Evolutionary conservation across 2,113 vertebrate genomes (phyloP), one percentile per base, ranked within the genome.

Genomic region (Setophaga kirtlandii): DNA sequence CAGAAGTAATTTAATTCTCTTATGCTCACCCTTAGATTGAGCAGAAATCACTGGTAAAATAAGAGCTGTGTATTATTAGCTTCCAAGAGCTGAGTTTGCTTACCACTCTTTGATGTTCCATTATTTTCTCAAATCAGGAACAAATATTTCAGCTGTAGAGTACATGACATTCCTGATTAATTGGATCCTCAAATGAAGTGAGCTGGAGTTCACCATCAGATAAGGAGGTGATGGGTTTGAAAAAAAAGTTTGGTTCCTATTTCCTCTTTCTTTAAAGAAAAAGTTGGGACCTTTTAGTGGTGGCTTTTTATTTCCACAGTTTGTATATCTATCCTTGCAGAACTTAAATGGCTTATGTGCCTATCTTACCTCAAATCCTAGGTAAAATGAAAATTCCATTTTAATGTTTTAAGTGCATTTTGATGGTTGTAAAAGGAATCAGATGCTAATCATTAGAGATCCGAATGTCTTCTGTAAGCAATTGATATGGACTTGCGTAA

Each of bases 361-460:
- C 33, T 78, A 69, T 82, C 55, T 89, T 91, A 67, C 33, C 53
- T 77, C 75, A 62, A 95, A 91, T 89, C 76, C 75, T 80, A 49
- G 28, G n/a, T 64, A 87, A 92, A 82, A 89, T 46, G 23, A 73
- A 91, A 89, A 49, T 41, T 76, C 42, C 73, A 5, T 77, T 87
- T 90, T 87, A 46, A 77, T 60, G 69, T 59, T 91, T 86, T 80
- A 90, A 88, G 79, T 81, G 47, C 31, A 78, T 91, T 96, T 86
- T 90, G 31, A 27, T 88, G 39, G 35, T 53, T 81, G 55, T 31
- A 92, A 95, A 86, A 69, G 24, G 25, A 80, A 83, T 88, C 71
- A 78, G 56, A 70, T 88, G 23, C 28, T 67, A 67, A 50, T n/a
- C 64, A 37, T 80, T 75, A 60, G 30, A 75, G 83, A 68, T 28